Evolutionary conservation across 2,113 vertebrate genomes (phyloP).

Genomic region (Delphinapterus leucas): DNA sequence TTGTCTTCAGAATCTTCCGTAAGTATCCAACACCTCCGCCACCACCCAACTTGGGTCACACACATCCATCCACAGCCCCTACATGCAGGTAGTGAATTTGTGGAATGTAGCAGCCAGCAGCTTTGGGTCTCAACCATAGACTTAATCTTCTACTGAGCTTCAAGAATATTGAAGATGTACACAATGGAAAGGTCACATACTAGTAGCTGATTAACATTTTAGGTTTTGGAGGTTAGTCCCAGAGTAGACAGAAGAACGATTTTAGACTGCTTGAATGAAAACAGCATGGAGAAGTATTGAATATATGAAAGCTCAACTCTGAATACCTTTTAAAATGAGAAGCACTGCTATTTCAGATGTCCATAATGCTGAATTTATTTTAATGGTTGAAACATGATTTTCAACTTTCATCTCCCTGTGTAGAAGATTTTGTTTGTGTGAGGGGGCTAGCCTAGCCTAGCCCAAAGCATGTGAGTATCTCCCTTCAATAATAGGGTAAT

Average conservation of each 20-base stretch:
- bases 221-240: background rate
- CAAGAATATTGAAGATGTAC: background rate
- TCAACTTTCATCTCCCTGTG: background rate
- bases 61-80: background rate
- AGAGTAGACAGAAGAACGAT: background rate
- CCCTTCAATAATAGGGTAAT: conserved; percentile 84
- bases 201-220: conserved; percentile 20
- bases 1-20: conserved; percentile 28
- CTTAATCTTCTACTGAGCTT: background rate
- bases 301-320: background rate
- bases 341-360: background rate
- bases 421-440: conserved; percentile 49
- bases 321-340: conserved; percentile 6
- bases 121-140: background rate
- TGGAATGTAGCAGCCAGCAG: conserved; percentile 34
- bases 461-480: conserved; percentile 72
- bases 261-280: conserved; percentile 21
- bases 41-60: background rate
- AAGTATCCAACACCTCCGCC: background rate
- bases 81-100: background rate
- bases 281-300: background rate
- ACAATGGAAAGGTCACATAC: background rate
- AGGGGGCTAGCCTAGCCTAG: conserved; percentile 57
- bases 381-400: conserved; percentile 65
- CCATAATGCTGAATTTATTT: conserved; percentile 55